Evolutionary conservation across 2,113 vertebrate species (phyloP).

Genomic region (Xiphias gladius): DNA sequence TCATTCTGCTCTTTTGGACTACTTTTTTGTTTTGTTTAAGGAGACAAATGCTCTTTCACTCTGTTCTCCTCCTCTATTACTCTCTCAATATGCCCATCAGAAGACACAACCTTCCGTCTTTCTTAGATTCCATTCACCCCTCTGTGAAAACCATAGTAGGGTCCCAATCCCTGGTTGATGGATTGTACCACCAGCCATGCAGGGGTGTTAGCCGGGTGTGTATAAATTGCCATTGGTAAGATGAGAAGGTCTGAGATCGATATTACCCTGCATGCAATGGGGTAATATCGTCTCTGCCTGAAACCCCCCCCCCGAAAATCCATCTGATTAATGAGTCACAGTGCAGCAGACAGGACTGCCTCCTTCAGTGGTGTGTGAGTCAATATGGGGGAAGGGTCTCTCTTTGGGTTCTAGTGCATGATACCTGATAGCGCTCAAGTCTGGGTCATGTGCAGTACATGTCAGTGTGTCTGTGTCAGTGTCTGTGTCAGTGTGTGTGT

Average conservation of each 20-base stretch:
- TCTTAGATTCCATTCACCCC: constrained; percentile 27
- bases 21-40: constrained; percentile 10
- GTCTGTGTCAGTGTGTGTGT: no score
- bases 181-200: constrained; percentile 49
- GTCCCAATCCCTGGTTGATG: constrained; percentile 35
- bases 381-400: constrained; percentile 53
- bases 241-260: constrained; percentile 69
- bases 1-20: background rate
- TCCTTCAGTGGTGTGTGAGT: constrained; percentile 45
- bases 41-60: background rate
- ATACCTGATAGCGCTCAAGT: constrained; percentile 22
- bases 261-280: constrained; percentile 67
- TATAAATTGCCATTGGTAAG: constrained; percentile 61
- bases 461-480: constrained; percentile 7
- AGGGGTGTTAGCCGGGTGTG: constrained; percentile 44
- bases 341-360: constrained; percentile 65
- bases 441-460: constrained; percentile 39
- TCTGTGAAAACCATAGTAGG: constrained; percentile 10
- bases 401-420: constrained; percentile 30
- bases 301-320: constrained; percentile 33
- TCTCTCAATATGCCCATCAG: background rate
- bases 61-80: background rate
- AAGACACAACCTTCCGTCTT: constrained; percentile 30
- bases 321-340: constrained; percentile 78
- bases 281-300: constrained; percentile 56